phyloP scores from a whole-genome alignment of 2,888 invertebrate genomes.

The Hirtodrosophila cameraria region DNA sequence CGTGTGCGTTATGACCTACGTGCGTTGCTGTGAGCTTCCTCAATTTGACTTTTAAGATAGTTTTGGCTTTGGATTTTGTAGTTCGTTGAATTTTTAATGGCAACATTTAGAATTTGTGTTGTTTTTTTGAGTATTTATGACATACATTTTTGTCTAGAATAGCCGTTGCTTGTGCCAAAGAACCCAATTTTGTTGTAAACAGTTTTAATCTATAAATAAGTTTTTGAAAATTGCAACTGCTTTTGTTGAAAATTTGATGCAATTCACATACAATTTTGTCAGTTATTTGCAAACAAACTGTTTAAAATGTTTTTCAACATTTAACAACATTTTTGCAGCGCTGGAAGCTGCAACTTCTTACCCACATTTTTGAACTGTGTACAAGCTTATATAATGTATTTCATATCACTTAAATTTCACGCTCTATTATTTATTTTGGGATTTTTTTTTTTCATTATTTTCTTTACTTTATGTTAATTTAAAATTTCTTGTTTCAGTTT shows the following conservation, averaged over 20 bases:
- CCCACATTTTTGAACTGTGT: slow-evolving; percentile 7
- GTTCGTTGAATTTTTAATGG: slow-evolving; percentile 48
- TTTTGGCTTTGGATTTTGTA: slow-evolving; percentile 26
- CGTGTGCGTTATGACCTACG: slow-evolving; percentile 70
- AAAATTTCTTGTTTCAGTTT: slow-evolving; percentile 1
- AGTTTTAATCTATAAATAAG: not conserved
- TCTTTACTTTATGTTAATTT: slow-evolving; percentile 13
- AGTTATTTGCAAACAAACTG: too few relatives aligned
- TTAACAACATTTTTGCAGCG: too few relatives aligned
- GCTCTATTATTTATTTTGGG: slow-evolving; percentile 17
- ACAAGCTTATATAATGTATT: slow-evolving; percentile 24
- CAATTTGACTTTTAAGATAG: slow-evolving; percentile 18
- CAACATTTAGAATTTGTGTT: slow-evolving; percentile 13
- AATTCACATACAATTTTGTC: too few relatives aligned
- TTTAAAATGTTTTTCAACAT: too few relatives aligned
- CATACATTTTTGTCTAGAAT: not conserved
- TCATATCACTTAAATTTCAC: slow-evolving; percentile 21
- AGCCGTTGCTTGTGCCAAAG: not conserved
- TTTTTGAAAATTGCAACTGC: too few relatives aligned
- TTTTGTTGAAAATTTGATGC: too few relatives aligned
- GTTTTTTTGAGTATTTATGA: not conserved
- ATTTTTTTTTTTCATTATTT: slow-evolving; percentile 7
- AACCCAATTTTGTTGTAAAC: not conserved
- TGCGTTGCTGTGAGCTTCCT: slow-evolving; percentile 54
- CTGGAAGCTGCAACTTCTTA: slow-evolving; percentile 9